These are phyloP conservation scores for Drosophila mercatorum DNA, from an alignment of 2,888 invertebrate species.

Conservation along the genomic window DNA sequence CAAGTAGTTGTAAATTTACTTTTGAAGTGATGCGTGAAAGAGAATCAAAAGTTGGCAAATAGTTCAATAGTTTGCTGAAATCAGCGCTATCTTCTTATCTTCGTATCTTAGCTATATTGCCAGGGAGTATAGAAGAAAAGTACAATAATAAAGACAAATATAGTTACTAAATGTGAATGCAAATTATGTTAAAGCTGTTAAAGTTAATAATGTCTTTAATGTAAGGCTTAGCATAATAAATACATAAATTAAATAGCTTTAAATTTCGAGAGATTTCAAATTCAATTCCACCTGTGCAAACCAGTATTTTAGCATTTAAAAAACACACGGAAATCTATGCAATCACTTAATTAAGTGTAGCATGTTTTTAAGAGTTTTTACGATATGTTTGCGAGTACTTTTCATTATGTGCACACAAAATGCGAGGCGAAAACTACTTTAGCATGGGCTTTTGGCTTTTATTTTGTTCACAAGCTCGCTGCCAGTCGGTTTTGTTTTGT, in stretches of 20 bases:
- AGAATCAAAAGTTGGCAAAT: background rate
- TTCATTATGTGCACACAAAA: constrained; percentile 20
- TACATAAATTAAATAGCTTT: background rate
- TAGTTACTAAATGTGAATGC: background rate
- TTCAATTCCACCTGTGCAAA: background rate
- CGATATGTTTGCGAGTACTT: constrained; percentile 22
- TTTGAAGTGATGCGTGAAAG: background rate
- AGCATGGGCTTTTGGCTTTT: constrained; percentile 18
- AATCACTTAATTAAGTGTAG: constrained; percentile 11
- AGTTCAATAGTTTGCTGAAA: background rate
- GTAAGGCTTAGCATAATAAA: background rate
- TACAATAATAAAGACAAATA: too few relatives aligned
- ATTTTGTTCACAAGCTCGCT: constrained; percentile 23
- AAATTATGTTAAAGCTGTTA: background rate
- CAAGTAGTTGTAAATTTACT: background rate
- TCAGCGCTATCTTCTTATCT: too few relatives aligned
- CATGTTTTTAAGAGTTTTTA: background rate
- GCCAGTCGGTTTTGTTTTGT: constrained; percentile 13
- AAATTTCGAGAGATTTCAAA: background rate
- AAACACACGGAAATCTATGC: background rate
- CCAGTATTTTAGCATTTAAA: too few relatives aligned
- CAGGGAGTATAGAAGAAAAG: too few relatives aligned
- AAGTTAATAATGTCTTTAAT: too few relatives aligned
- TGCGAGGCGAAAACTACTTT: constrained; percentile 43
- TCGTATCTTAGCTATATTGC: too few relatives aligned